phyloP scores from a whole-genome alignment of 1,140 invertebrate species.

The Trichonephila clavata region DNA sequence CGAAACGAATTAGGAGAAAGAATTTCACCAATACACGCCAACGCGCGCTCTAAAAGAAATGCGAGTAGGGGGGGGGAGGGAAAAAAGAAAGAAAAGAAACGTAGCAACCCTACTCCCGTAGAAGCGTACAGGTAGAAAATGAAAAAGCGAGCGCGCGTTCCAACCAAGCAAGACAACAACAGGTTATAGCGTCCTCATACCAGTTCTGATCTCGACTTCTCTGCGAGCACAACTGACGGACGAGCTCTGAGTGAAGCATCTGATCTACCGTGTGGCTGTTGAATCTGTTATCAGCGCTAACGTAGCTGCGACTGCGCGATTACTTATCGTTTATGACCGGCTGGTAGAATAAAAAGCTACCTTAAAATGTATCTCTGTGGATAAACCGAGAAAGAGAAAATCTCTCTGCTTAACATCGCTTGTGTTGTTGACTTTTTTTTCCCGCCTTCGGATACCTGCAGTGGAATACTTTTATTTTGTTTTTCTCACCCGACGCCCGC shows the following conservation, averaged over 20 bases:
- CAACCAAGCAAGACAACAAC: slow-evolving; percentile 69
- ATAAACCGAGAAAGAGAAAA: slow-evolving; percentile 39
- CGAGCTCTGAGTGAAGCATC: not conserved
- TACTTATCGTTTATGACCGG: slow-evolving; percentile 51
- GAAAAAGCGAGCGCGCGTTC: slow-evolving; percentile 65
- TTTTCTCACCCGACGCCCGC: not conserved
- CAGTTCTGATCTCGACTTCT: slow-evolving; percentile 33
- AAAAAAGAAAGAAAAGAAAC: not conserved
- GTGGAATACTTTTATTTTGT: slow-evolving; percentile 15
- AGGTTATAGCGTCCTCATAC: slow-evolving; percentile 61
- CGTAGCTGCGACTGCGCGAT: slow-evolving; percentile 50
- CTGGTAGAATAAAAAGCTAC: slow-evolving; percentile 64
- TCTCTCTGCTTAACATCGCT: not conserved
- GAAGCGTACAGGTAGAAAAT: slow-evolving; percentile 72
- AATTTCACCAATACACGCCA: slow-evolving; percentile 43
- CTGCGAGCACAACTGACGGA: not conserved
- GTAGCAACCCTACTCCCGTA: slow-evolving; percentile 51
- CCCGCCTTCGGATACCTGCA: slow-evolving; percentile 4
- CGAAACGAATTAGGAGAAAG: slow-evolving; percentile 24
- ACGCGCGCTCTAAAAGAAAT: not conserved
- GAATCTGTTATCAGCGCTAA: not conserved
- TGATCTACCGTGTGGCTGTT: not conserved
- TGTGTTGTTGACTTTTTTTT: slow-evolving; percentile 22
- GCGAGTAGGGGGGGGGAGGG: no score
- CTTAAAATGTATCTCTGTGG: slow-evolving; percentile 35